Evolutionary conservation across 1,140 invertebrate genomes (phyloP).

Genomic region (Vanessa tameamea): DNA sequence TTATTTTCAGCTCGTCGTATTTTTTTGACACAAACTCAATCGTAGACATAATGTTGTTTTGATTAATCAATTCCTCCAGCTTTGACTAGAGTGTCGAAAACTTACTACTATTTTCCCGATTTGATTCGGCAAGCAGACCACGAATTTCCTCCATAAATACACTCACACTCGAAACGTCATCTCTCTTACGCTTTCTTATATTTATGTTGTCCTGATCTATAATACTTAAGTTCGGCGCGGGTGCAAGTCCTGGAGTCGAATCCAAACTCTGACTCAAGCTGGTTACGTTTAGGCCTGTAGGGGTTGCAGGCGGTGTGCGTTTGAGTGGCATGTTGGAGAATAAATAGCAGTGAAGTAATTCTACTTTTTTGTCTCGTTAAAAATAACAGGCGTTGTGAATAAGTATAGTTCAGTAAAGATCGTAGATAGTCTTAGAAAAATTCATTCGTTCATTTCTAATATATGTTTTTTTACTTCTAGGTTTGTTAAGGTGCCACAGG

Average conservation of each 20-base stretch:
- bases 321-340: background rate
- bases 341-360: conserved; percentile 1
- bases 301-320: background rate
- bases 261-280: background rate
- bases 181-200: conserved; percentile 4
- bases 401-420: no score
- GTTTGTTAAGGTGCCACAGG: background rate
- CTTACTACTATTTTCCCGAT: no score
- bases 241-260: background rate
- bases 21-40: conserved; percentile 11
- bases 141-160: conserved; percentile 1
- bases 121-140: background rate
- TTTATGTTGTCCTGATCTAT: no score
- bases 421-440: no score
- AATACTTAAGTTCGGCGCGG: no score
- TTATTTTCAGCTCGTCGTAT: background rate
- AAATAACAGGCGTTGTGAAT: background rate
- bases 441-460: no score
- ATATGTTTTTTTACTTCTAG: background rate
- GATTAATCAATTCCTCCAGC: conserved; percentile 1
- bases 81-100: background rate
- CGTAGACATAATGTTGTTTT: conserved; percentile 8
- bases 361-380: background rate
- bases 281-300: background rate
- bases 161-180: background rate